These are phyloP conservation scores for Paragorgia papillata DNA, from an alignment of 92 coral and sea anemone genomes.

Conservation along the genomic window DNA sequence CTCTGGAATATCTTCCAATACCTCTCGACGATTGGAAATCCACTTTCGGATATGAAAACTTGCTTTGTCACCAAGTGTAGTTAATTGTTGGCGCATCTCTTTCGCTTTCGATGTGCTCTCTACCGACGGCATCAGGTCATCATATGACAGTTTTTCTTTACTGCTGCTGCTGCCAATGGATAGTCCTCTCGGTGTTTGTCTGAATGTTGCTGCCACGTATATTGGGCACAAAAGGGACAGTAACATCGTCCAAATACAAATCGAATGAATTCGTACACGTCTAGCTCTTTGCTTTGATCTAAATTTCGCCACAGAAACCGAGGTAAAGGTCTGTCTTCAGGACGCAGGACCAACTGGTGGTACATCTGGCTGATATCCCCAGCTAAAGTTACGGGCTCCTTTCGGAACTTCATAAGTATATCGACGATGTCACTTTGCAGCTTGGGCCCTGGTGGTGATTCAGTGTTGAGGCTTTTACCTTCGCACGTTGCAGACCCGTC, in stretches of 20 bases:
- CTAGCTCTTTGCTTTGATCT: constrained; percentile 46
- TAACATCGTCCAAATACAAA: constrained; percentile 68
- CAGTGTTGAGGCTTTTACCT: constrained; percentile 43
- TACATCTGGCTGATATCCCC: constrained; percentile 61
- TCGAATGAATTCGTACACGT: constrained; percentile 51
- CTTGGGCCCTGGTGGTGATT: constrained; percentile 41
- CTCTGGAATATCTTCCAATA: constrained; percentile 8
- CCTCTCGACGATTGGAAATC: constrained; percentile 51
- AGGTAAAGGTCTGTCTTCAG: constrained; percentile 47
- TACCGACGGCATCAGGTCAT: constrained; percentile 46
- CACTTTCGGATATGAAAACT: constrained; percentile 63
- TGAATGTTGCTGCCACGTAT: constrained; percentile 50
- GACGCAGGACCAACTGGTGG: constrained; percentile 35
- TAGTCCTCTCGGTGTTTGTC: constrained; percentile 40
- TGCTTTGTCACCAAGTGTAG: constrained; percentile 19
- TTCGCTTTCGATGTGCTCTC: constrained; percentile 26
- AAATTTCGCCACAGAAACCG: constrained; percentile 53
- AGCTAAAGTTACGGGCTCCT: constrained; percentile 31
- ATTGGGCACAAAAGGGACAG: constrained; percentile 60
- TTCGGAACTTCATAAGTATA: constrained; percentile 51
- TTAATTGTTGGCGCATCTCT: constrained; percentile 43
- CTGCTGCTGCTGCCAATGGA: constrained; percentile 53
- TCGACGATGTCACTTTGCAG: constrained; percentile 55
- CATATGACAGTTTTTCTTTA: constrained; percentile 27
- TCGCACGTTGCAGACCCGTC: constrained; percentile 35